Evolutionary conservation across 2,113 vertebrate species (phyloP).

Genomic region (Hylia prasina): DNA sequence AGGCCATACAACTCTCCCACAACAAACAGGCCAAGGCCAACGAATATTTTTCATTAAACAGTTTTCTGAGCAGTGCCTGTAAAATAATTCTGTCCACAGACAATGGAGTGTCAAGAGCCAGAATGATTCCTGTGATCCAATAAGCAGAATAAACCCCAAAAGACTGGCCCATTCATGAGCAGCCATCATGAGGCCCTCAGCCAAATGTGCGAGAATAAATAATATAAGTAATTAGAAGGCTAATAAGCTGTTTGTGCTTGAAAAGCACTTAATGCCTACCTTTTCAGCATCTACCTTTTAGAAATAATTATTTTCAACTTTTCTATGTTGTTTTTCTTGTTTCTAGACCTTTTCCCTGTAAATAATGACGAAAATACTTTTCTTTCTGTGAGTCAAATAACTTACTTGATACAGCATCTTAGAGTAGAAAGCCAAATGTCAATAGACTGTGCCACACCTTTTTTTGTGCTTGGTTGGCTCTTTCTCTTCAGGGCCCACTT

Average conservation of each 20-base stretch:
- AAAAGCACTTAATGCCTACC: not conserved
- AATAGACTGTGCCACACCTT: not conserved
- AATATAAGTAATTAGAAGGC: not conserved
- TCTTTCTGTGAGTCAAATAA: not conserved
- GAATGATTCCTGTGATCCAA: not conserved
- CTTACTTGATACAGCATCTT: not conserved
- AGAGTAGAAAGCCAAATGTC: not conserved
- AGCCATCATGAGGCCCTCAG: not conserved
- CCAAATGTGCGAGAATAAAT: not conserved
- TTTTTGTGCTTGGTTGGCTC: not conserved
- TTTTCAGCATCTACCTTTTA: not conserved
- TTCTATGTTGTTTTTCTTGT: not conserved
- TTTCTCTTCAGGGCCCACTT: not conserved
- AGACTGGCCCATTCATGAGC: not conserved
- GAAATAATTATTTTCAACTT: not conserved
- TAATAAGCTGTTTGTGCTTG: not conserved
- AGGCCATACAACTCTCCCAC: fast-evolving
- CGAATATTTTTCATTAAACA: not conserved
- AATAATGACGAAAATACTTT: not conserved
- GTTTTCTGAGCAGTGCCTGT: not conserved
- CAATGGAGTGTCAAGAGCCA: not conserved
- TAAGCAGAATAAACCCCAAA: not conserved
- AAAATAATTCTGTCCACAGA: not conserved
- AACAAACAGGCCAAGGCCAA: not conserved
- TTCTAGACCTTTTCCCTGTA: not conserved